Conservation (phyloP, 2,797 vertebrate species). For the Dallia pectoralis region DNA sequence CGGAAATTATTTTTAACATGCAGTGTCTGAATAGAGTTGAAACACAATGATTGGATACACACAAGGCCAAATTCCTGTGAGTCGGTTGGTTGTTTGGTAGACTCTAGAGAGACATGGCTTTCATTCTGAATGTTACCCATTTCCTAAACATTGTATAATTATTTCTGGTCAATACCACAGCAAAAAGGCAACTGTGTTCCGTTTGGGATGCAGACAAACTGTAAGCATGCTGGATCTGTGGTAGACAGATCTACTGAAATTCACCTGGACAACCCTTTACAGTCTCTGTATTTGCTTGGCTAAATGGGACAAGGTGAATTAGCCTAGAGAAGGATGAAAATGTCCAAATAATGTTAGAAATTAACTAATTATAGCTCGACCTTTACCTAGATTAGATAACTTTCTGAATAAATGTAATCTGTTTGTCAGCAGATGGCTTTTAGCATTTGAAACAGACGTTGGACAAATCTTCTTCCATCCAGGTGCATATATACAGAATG, state of each 20-base stretch:
- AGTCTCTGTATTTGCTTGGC: neutral
- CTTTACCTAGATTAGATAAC: neutral
- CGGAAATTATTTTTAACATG: neutral
- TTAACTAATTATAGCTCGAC: neutral
- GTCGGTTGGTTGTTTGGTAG: neutral
- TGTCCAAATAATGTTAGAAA: neutral
- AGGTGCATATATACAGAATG: too few relatives aligned
- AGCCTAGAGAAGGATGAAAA: neutral
- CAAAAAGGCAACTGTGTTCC: neutral
- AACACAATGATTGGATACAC: neutral
- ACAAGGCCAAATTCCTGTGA: neutral
- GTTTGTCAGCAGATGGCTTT: too few relatives aligned
- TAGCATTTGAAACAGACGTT: too few relatives aligned
- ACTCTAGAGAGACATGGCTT: neutral
- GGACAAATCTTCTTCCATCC: too few relatives aligned
- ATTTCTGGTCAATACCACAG: neutral
- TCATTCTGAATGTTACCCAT: neutral
- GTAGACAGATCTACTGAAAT: neutral
- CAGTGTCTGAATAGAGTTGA: neutral
- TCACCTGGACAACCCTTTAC: neutral
- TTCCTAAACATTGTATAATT: neutral
- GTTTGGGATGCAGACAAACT: neutral
- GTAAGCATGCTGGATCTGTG: neutral
- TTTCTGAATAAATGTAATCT: neutral
- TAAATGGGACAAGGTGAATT: neutral